Base-by-base conservation (phyloP, 92 coral and sea anemone genomes). In the Micromussa lordhowensis region DNA sequence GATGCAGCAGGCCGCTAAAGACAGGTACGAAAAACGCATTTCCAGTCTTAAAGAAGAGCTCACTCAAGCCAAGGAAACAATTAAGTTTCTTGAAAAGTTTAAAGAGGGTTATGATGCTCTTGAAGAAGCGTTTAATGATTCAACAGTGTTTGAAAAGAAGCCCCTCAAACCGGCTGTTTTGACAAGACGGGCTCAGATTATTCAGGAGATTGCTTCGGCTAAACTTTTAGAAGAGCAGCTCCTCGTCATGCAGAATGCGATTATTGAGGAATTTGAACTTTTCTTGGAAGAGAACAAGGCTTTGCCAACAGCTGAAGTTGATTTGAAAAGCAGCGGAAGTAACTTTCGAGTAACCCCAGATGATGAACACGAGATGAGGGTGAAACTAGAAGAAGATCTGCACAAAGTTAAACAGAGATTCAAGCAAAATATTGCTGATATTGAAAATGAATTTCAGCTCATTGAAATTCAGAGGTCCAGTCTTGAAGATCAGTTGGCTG, bases 41-140 rank as follows among this genome's bases (percentile, higher is more conserved):
- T 57, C 93, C 30, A 78, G 88, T 85, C 92, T 97, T 6, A 97
- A 95, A 78, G 94, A 93, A 38, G 95, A 97, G 78, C 94, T 97
- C 7, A 59, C 80, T 34, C 90, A 91, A 66, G 92, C 94, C 57
- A 91, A 85, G 76, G 93, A 90, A 15, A 91, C 80, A 82, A 93
- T 91, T 53, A 78, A 91, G 32, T 92, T 89, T 59, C 88, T 97
- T 11, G 88, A 82, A 68, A 93, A 91, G 78, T 97, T 87, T 86
- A 97, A 94, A 87, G 95, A 92, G 57, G 98, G 99, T 2, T 96
- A 97, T 88, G 98, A 97, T 90, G 82, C 92, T 8, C 93, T 97
- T 18, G 96, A 97, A 82, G 94, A 90, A 69, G 95, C 95, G n/a
- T 97, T 97, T 79, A 94, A 89, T 69, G 96, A 93, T 49, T 85